phyloP scores from a whole-genome alignment of 2,113 vertebrate genomes.

The Scomber japonicus region DNA sequence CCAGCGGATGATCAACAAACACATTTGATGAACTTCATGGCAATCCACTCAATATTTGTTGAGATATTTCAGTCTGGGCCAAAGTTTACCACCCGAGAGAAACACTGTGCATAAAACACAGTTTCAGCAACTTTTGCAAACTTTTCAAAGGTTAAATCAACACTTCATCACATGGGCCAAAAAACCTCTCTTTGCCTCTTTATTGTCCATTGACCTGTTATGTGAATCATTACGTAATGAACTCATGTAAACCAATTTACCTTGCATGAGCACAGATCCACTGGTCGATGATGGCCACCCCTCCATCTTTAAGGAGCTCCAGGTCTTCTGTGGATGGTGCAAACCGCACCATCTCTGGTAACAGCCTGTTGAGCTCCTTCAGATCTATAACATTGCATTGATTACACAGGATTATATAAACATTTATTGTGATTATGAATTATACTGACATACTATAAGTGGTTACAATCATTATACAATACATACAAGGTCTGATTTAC shows the following conservation, averaged over 20 bases:
- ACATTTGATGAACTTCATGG: too few species aligned
- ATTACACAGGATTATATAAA: neutral
- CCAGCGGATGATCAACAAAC: too few species aligned
- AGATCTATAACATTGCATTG: slow-evolving; percentile 81
- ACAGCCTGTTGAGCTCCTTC: slow-evolving; percentile 85
- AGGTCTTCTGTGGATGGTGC: slow-evolving; percentile 90
- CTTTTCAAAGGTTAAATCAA: too few species aligned
- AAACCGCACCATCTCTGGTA: slow-evolving; percentile 93
- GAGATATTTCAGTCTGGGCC: too few species aligned
- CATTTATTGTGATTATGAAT: neutral
- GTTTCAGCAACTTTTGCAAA: too few species aligned
- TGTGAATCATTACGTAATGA: neutral
- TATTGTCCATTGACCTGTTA: neutral
- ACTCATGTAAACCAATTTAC: slow-evolving; percentile 71
- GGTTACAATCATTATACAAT: neutral
- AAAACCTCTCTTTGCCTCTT: neutral
- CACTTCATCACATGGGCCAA: too few species aligned
- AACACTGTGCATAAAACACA: too few species aligned
- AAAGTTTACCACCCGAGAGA: too few species aligned
- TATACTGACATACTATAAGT: neutral
- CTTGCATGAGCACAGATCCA: slow-evolving; percentile 97
- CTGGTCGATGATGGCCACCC: slow-evolving; percentile 96
- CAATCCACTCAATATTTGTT: too few species aligned
- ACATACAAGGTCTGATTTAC: neutral
- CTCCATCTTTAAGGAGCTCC: slow-evolving; percentile 93